These are phyloP conservation scores for Neotoma lepida DNA, from an alignment of 2,113 vertebrate species.

Conservation along the genomic window DNA sequence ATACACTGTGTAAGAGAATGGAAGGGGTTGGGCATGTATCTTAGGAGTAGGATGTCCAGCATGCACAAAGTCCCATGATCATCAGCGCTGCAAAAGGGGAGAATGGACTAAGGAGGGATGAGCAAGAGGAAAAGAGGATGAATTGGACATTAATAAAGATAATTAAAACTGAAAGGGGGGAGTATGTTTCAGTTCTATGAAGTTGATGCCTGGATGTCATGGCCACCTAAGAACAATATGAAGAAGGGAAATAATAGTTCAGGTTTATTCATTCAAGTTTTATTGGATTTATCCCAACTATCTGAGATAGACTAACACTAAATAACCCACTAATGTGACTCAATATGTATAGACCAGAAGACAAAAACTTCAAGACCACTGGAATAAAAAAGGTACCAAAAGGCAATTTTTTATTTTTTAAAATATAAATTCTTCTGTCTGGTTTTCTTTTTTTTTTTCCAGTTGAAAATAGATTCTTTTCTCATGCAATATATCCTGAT, in stretches of 20 bases:
- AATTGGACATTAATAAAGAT: background rate
- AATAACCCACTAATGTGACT: background rate
- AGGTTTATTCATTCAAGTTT: background rate
- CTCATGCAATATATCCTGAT: background rate
- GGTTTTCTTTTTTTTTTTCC: background rate
- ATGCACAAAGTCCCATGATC: background rate
- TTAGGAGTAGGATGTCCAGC: background rate
- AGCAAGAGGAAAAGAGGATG: background rate
- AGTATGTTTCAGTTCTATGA: background rate
- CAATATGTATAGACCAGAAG: background rate
- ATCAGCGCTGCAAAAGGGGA: background rate
- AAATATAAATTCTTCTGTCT: background rate
- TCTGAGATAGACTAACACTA: background rate
- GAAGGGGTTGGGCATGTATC: background rate
- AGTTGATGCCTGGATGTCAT: background rate
- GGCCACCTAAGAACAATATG: background rate
- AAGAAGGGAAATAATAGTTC: background rate
- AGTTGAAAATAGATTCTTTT: background rate
- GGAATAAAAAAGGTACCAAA: background rate
- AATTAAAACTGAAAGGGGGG: background rate
- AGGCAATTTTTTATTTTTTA: background rate
- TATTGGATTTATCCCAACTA: background rate
- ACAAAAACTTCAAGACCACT: background rate
- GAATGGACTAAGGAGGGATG: background rate
- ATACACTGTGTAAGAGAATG: background rate